Evolutionary conservation across 2,113 vertebrate genomes (phyloP).

Genomic region (Muntiacus reevesi): DNA sequence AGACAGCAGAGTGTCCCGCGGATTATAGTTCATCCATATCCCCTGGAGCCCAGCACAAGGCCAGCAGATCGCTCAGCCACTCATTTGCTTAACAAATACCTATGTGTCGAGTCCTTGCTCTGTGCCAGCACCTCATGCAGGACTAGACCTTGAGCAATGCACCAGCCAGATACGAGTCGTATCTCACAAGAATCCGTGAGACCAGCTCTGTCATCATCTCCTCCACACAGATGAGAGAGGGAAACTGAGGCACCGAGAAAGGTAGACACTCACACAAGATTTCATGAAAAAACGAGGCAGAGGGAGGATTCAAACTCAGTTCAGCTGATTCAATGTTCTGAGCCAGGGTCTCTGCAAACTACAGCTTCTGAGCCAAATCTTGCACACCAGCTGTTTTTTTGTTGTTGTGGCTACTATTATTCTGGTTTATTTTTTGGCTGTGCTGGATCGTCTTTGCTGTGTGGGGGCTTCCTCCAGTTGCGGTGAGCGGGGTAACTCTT

Average conservation of each 20-base stretch:
- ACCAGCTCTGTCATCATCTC: not conserved
- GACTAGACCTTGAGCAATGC: not conserved
- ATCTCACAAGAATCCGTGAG: not conserved
- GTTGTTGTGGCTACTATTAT: not conserved
- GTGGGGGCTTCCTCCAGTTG: not conserved
- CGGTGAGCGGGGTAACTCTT: not conserved
- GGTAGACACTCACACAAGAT: not conserved
- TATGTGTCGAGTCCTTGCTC: not conserved
- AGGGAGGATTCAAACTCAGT: not conserved
- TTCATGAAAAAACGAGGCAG: not conserved
- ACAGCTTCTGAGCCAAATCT: not conserved
- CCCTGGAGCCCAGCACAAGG: not conserved
- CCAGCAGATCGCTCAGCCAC: not conserved
- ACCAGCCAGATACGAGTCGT: not conserved
- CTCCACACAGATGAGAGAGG: not conserved
- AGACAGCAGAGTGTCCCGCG: not conserved
- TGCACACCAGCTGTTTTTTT: not conserved
- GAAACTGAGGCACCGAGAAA: not conserved
- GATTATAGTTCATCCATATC: rapidly evolving
- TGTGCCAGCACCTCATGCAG: not conserved
- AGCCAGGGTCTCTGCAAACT: not conserved
- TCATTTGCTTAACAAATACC: not conserved
- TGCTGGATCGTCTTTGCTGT: not conserved
- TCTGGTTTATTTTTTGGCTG: not conserved
- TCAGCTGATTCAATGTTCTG: not conserved